Percentiles rank a stretch among this genome's conserved stretches.
Conservation (phyloP, 2,888 invertebrate species). For the Latrodectus elegans region DNA sequence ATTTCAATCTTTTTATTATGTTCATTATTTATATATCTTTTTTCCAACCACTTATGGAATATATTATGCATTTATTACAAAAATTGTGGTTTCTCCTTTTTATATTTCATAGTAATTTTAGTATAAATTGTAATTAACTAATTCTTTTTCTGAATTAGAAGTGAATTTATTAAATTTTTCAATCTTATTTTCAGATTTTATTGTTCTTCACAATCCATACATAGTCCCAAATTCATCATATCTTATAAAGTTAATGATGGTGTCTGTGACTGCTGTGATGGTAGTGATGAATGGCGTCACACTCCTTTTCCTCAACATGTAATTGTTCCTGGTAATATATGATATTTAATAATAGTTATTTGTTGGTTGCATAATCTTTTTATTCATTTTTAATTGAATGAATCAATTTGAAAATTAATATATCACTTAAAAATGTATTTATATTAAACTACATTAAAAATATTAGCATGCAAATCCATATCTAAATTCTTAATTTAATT, state of each 20-base stretch:
- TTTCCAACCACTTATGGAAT: too few relatives aligned
- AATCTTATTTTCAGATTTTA: conserved; percentile 68
- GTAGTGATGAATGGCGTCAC: conserved; percentile 83
- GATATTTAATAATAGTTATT: neutral
- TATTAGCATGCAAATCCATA: neutral
- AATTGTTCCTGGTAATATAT: conserved; percentile 46
- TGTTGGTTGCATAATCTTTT: neutral
- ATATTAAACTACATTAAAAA: neutral
- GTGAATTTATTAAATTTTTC: too few relatives aligned
- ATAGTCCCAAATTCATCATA: conserved; percentile 71
- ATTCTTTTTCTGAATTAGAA: too few relatives aligned
- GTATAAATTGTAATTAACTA: too few relatives aligned
- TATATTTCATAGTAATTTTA: too few relatives aligned
- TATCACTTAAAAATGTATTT: neutral
- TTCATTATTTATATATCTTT: too few relatives aligned
- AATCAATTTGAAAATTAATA: neutral
- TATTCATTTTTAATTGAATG: neutral
- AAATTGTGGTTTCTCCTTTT: too few relatives aligned
- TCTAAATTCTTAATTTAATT: too few relatives aligned
- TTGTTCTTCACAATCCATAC: conserved; percentile 72
- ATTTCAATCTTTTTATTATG: too few relatives aligned
- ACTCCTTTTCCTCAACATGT: conserved; percentile 45
- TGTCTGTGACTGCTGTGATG: conserved; percentile 87
- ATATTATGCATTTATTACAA: too few relatives aligned
- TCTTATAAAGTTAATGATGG: conserved; percentile 77